Conservation (phyloP, 2,113 vertebrate genomes). For the Eubucco bourcierii region DNA sequence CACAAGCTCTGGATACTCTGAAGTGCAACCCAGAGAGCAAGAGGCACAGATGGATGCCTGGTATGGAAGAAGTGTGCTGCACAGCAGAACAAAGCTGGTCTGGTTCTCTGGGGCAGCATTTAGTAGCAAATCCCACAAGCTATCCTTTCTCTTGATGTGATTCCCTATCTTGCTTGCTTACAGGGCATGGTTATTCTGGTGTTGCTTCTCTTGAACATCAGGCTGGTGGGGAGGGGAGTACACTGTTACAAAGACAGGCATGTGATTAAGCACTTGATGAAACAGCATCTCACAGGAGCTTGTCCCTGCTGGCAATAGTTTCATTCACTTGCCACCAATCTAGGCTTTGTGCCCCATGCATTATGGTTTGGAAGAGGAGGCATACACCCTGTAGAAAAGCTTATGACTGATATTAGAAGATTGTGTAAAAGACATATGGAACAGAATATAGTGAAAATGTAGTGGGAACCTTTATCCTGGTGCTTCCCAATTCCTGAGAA, state of each 20-base stretch:
- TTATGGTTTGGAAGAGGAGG: background rate
- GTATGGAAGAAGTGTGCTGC: background rate
- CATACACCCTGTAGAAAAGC: background rate
- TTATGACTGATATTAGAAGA: background rate
- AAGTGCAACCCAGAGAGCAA: background rate
- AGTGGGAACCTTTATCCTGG: background rate
- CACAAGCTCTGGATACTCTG: background rate
- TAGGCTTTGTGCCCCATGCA: background rate
- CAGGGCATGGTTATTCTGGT: background rate
- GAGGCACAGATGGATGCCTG: background rate
- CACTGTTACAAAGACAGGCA: background rate
- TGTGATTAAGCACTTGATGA: background rate
- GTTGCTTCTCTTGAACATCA: rapidly evolving
- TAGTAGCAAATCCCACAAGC: background rate
- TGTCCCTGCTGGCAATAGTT: background rate
- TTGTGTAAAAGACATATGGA: background rate
- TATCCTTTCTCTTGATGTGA: background rate
- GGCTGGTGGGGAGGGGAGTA: background rate
- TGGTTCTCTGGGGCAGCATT: background rate
- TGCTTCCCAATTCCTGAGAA: background rate
- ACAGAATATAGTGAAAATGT: background rate
- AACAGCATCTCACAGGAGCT: background rate
- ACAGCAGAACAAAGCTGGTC: background rate
- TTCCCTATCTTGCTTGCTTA: background rate
- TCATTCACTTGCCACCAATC: background rate